These are phyloP conservation scores for Artibeus jamaicensis DNA, from an alignment of 2,797 vertebrate species.

Conservation along the genomic window DNA sequence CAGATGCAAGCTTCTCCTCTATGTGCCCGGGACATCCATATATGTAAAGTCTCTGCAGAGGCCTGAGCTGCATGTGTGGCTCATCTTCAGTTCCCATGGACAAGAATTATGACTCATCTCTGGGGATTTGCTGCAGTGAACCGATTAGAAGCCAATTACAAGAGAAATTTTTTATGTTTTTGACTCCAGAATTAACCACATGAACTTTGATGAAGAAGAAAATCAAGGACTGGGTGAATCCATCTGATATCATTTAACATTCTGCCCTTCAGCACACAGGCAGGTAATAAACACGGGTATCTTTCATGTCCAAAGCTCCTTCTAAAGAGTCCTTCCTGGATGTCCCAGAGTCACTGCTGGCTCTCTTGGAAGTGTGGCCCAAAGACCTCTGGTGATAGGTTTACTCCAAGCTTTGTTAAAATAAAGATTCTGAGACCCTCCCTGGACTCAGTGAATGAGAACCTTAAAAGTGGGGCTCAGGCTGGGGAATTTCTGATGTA, in stretches of 20 bases:
- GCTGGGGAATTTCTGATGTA: neutral
- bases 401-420: neutral
- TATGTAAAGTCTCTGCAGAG: neutral
- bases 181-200: conserved; percentile 25
- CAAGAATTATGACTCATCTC: conserved; percentile 18
- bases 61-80: neutral
- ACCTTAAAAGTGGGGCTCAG: neutral
- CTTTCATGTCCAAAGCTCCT: neutral
- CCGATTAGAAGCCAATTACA: conserved; percentile 24
- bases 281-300: neutral
- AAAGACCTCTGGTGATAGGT: neutral
- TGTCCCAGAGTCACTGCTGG: neutral
- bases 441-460: neutral
- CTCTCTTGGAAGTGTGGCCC: neutral
- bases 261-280: neutral
- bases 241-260: neutral
- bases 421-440: neutral
- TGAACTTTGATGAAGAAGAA: conserved; percentile 17
- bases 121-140: neutral
- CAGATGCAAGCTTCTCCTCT: neutral
- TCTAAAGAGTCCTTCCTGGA: neutral
- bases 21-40: neutral
- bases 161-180: conserved; percentile 27
- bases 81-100: neutral
- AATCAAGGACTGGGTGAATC: neutral